Evolutionary conservation across 2,113 vertebrate species (phyloP).

Genomic region (Canis aureus): DNA sequence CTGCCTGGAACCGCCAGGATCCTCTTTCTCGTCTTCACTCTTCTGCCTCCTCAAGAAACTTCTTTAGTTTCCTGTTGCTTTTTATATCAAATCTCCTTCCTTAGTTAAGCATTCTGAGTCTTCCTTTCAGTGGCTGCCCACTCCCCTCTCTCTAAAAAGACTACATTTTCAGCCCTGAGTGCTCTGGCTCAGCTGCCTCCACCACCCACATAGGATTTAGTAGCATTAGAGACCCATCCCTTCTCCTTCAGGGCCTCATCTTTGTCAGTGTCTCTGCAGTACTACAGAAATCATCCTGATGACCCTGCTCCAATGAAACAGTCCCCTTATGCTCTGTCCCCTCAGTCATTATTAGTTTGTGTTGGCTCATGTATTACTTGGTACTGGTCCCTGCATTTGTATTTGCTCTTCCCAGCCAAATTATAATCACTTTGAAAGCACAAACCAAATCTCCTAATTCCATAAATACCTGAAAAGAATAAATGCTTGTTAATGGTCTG

Average conservation of each 20-base stretch:
- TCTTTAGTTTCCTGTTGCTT: constrained; percentile 55
- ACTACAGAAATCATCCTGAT: not conserved
- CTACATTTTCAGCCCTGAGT: not conserved
- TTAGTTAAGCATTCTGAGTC: not conserved
- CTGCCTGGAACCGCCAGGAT: not conserved
- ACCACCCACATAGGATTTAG: not conserved
- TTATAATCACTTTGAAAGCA: not conserved
- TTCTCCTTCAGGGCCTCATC: not conserved
- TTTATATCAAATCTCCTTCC: constrained; percentile 52
- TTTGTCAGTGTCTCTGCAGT: not conserved
- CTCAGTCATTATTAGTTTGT: not conserved
- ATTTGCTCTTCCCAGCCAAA: constrained; percentile 29
- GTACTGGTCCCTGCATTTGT: not conserved
- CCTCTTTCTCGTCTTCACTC: not conserved
- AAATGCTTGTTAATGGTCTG: constrained; percentile 29
- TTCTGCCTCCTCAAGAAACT: constrained; percentile 36
- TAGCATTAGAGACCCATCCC: not conserved
- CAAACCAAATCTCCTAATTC: constrained; percentile 34
- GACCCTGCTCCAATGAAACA: not conserved
- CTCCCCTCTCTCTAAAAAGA: not conserved
- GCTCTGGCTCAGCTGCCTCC: not conserved
- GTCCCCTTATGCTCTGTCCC: not conserved
- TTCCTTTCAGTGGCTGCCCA: not conserved
- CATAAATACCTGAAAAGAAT: not conserved
- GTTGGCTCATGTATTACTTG: not conserved